A percentile compares a stretch with the other conserved stretches of the same genome.
These are phyloP conservation scores for Heptranchias perlo DNA, from an alignment of 2,113 vertebrate species.

Conservation along the genomic window DNA sequence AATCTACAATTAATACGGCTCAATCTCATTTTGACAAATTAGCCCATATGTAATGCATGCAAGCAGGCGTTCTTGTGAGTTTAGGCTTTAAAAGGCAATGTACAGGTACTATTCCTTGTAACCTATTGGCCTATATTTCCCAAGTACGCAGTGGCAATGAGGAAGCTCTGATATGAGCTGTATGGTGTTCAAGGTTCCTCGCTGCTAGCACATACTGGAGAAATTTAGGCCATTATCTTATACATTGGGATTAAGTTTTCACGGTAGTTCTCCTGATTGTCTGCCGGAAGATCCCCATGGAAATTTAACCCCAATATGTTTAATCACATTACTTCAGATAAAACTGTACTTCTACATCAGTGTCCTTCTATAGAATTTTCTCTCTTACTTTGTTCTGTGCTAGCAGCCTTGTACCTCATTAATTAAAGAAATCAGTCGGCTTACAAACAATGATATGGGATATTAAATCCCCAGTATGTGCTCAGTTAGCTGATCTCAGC, in stretches of 20 bases:
- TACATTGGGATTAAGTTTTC: not conserved
- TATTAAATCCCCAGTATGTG: not conserved
- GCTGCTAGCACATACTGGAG: not conserved
- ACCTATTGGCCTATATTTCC: not conserved
- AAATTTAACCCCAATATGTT: not conserved
- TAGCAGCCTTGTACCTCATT: not conserved
- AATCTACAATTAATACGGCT: not conserved
- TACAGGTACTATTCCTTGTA: not conserved
- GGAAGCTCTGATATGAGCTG: not conserved
- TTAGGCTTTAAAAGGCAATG: not conserved
- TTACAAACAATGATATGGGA: not conserved
- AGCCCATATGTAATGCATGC: not conserved
- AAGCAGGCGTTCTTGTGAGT: not conserved
- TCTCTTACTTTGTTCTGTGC: not conserved
- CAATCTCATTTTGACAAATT: not conserved
- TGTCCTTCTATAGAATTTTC: not conserved
- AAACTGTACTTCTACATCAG: not conserved
- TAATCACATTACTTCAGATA: not conserved
- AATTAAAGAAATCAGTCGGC: not conserved
- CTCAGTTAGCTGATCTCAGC: not conserved
- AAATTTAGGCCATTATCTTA: not conserved
- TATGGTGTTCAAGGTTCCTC: not conserved
- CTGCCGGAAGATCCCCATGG: not conserved
- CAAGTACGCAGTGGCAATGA: not conserved
- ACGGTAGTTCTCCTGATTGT: not conserved